Evolutionary conservation across 64 coral and sea anemone genomes (phyloP).

Genomic region (Montipora capricornis): DNA sequence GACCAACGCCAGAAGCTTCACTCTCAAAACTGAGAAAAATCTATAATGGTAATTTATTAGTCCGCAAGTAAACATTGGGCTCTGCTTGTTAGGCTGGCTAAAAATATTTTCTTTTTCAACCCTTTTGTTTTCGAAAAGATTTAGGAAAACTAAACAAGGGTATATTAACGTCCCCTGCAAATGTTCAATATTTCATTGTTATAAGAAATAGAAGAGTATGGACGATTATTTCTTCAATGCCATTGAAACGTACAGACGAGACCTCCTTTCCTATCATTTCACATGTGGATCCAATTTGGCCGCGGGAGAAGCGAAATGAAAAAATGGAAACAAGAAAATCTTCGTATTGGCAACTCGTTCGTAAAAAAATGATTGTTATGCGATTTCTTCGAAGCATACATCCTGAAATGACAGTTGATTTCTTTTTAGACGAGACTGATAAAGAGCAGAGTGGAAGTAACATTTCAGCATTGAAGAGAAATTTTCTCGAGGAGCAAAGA

Average conservation of each 20-base stretch:
- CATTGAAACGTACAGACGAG: not conserved
- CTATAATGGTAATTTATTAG: too few species aligned
- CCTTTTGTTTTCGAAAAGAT: not conserved
- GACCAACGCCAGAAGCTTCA: not conserved
- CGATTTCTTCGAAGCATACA: constrained; percentile 23
- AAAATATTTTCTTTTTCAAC: not conserved
- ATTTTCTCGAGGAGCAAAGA: constrained; percentile 4
- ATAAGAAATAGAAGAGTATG: not conserved
- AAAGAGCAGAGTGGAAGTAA: not conserved
- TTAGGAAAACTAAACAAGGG: constrained; percentile 8
- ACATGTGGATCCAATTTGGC: constrained; percentile 31
- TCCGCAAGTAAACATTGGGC: not conserved
- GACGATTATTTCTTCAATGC: not conserved
- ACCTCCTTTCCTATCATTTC: constrained; percentile 7
- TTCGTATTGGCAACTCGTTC: not conserved
- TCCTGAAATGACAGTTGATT: not conserved
- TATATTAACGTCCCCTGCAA: constrained; percentile 13
- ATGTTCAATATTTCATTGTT: too few species aligned
- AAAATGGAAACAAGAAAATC: not conserved
- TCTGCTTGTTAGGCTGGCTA: not conserved
- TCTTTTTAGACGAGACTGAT: not conserved
- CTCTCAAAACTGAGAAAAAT: too few species aligned
- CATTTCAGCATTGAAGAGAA: not conserved
- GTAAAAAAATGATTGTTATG: constrained; percentile 24
- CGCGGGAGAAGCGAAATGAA: not conserved